phyloP scores from a whole-genome alignment of 2,888 invertebrate genomes.

The Thereva nobilitata region DNA sequence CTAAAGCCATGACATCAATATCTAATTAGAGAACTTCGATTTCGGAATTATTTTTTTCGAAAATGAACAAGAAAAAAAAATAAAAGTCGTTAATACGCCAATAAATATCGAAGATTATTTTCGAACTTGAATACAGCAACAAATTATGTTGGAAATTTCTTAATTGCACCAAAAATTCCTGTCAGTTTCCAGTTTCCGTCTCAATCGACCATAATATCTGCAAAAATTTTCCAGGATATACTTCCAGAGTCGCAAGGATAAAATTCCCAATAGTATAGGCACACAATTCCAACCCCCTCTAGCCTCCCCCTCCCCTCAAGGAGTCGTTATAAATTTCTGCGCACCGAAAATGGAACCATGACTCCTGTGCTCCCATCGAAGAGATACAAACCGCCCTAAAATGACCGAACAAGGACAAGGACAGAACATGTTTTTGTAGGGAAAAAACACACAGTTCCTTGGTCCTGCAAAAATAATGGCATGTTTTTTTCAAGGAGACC shows the following conservation, averaged over 20 bases:
- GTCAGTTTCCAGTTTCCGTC: background rate
- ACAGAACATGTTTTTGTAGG: too few relatives aligned
- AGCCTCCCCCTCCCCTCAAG: too few relatives aligned
- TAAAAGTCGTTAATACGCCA: too few relatives aligned
- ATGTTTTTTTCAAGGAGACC: conserved; percentile 6
- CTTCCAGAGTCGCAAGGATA: background rate
- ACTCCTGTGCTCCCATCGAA: background rate
- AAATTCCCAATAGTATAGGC: conserved; percentile 1
- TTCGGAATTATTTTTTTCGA: too few relatives aligned
- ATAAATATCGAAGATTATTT: too few relatives aligned
- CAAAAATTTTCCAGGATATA: background rate
- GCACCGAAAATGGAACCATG: conserved; percentile 10
- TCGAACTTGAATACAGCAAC: too few relatives aligned
- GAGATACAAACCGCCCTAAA: conserved; percentile 12
- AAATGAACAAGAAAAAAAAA: too few relatives aligned
- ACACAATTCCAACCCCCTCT: background rate
- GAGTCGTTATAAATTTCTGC: conserved; percentile 22
- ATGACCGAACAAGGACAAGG: conserved; percentile 17
- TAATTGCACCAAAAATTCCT: background rate
- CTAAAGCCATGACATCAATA: too few relatives aligned
- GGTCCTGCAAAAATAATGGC: conserved; percentile 13
- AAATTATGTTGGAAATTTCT: background rate
- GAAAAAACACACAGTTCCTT: conserved; percentile 3
- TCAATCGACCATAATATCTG: background rate
- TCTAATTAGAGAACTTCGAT: too few relatives aligned